Evolutionary conservation across 2,797 vertebrate genomes (phyloP), one percentile per base, ranked within the genome.

Genomic region (Loriculus beryllinus): DNA sequence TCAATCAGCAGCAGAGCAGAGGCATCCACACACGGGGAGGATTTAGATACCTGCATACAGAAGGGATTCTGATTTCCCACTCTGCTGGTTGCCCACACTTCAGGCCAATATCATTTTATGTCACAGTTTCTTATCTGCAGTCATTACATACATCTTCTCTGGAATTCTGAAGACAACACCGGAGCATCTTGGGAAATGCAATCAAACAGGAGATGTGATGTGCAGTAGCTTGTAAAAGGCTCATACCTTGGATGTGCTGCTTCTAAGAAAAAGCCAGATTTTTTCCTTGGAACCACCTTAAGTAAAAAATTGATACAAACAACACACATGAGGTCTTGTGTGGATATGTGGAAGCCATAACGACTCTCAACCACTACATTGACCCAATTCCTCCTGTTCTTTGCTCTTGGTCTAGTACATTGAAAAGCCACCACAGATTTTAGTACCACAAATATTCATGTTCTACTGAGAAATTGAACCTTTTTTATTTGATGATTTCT

Each of bases 321-420:
- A 88, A 60, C 75, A 86, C 69, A 92, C 93, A 57, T 56, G 82
- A 89, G 62, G 57, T 40, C 84, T 90, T 85, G 47, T 96, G 93
- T 60, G 93, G 94, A n/a, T n/a, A n/a, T 96, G 95, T 96, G 94
- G 93, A 96, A 93, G 39, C 31, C 40, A n/a, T 69, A 75, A 71
- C 81, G 79, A 63, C 39, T 75, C 69, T 68, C 49, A 92, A 45
- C 94, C 86, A 63, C 93, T 72, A 89, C 79, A 42, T 74, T 94
- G 92, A 89, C 70, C 60, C 82, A 86, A 42, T 92, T 91, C 87
- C 65, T 96, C 63, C 67, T 63, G 31, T 45, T 93, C 70, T 86
- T 88, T 88, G 49, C 70, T 91, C 93, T 91, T 76, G 45, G 63
- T 95, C 63, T 86, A 64, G 80, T 77, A 94, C 93, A 88, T 57